phyloP scores from a whole-genome alignment of 2,888 invertebrate genomes.

The Druceiella hillmani region DNA sequence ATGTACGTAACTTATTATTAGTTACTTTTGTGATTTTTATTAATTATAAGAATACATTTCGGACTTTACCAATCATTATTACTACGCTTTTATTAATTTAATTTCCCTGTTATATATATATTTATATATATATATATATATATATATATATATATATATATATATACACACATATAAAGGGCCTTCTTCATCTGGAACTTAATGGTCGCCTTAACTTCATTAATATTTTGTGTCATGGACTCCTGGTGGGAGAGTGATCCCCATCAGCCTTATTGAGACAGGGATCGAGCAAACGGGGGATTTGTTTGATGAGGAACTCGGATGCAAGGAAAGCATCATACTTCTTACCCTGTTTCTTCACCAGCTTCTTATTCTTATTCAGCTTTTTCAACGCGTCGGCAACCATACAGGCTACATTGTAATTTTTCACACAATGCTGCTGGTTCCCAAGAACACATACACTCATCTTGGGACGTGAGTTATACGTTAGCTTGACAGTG shows the following conservation, averaged over 20 bases:
- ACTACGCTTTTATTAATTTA: too few relatives aligned
- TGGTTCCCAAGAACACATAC: conserved; percentile 98
- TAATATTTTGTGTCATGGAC: conserved; percentile 92
- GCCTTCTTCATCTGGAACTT: conserved; percentile 99
- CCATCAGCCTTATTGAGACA: conserved; percentile 99
- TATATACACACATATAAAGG: too few relatives aligned
- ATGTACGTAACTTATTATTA: too few relatives aligned
- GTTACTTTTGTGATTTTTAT: too few relatives aligned
- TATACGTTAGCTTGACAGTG: conserved; percentile 98
- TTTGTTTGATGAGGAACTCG: conserved; percentile 98
- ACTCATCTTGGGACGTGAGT: conserved; percentile 98
- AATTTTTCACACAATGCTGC: conserved; percentile 94
- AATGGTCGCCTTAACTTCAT: conserved; percentile 98
- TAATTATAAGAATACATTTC: too few relatives aligned
- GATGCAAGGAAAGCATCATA: conserved; percentile 98
- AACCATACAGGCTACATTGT: conserved; percentile 92
- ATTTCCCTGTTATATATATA: too few relatives aligned
- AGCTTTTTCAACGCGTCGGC: conserved; percentile 97
- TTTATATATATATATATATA: too few relatives aligned
- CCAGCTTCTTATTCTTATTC: conserved; percentile 99
- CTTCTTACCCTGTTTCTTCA: conserved; percentile 95
- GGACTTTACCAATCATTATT: too few relatives aligned
- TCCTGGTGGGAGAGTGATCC: conserved; percentile 96
- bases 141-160: too few relatives aligned
- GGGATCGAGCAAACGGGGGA: conserved; percentile 96